Evolutionary conservation across 2,888 invertebrate species (phyloP).

Genomic region (Cryptus armator): DNA sequence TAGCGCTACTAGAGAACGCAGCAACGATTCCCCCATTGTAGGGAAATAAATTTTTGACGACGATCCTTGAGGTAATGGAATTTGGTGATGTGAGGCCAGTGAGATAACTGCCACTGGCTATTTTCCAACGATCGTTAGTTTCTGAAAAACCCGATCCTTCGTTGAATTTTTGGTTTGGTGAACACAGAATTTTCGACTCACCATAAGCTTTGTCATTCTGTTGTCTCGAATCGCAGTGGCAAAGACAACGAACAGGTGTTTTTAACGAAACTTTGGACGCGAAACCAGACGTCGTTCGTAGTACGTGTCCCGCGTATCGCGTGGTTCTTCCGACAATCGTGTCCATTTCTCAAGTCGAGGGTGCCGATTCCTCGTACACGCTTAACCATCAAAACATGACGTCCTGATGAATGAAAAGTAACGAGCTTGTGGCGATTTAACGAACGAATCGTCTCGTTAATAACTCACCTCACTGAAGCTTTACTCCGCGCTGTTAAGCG

Average conservation of each 20-base stretch:
- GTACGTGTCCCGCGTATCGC: constrained; percentile 62
- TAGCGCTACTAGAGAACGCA: constrained; percentile 40
- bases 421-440: background rate
- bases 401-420: constrained; percentile 22
- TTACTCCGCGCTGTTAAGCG: background rate
- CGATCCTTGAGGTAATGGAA: constrained; percentile 10
- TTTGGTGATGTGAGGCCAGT: constrained; percentile 14
- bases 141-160: constrained; percentile 55
- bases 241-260: constrained; percentile 67
- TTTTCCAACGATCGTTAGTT: constrained; percentile 47
- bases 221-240: constrained; percentile 65
- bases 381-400: constrained; percentile 64
- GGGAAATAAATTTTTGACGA: constrained; percentile 24
- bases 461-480: background rate
- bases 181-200: constrained; percentile 18
- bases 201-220: constrained; percentile 65
- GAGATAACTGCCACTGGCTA: background rate
- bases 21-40: background rate
- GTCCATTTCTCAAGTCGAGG: constrained; percentile 73
- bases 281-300: constrained; percentile 62
- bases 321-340: constrained; percentile 72
- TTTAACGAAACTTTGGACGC: constrained; percentile 61
- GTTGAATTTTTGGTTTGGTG: background rate
- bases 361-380: constrained; percentile 12
- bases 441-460: background rate